Base-by-base conservation (phyloP, 2,888 invertebrate species). In the Scelioninae gen. 1 region DNA sequence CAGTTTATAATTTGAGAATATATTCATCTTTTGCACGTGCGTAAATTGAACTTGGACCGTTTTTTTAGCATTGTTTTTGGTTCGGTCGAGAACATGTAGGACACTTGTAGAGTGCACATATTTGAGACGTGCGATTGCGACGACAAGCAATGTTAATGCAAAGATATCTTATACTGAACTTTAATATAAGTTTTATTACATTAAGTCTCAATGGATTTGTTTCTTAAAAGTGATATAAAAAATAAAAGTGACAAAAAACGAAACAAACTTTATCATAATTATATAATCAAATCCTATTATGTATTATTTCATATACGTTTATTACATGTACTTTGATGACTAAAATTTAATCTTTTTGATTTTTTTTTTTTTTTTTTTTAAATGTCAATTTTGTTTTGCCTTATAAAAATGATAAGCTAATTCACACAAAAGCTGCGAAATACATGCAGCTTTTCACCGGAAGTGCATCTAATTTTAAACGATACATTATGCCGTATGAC, bases 181-280 rank as follows among this genome's bases (percentile, higher is more conserved):
- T 68, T 74, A 80, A 66, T 72, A 82, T 77, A 82, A 83, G 79
- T 83, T 83, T 83, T 62, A 76, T 83, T 76, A 66, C 79, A 83
- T 76, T 80, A 79, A 83, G 83, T 76, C 23, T 23, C 69, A 76
- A 80, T 83, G 76, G 72, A 80, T 83, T 83, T 83, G 83, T 80
- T 83, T 83, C 83, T 71, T 83, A 49, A 83, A 79, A 80, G 83
- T 83, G 83, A 83, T 80, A 83, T 76, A 72, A 83, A 72, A 75
- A 83, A 83, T 83, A 83, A 83, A 83, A 75, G 71, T 79, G 79
- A 83, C 78, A 58, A 45, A 75, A 68, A 62, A 76, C 45, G 5
- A 13, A 34, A 16, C 9, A 11, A 43, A 34, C 5, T 5, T 15
- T 15, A 13, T 47, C 45, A 6, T 6, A 15, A 15, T 47, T 15